A percentile compares a stretch with the other conserved stretches of the same genome.
Evolutionary conservation across 2,113 vertebrate species (phyloP).

Genomic region (Dipodomys spectabilis): DNA sequence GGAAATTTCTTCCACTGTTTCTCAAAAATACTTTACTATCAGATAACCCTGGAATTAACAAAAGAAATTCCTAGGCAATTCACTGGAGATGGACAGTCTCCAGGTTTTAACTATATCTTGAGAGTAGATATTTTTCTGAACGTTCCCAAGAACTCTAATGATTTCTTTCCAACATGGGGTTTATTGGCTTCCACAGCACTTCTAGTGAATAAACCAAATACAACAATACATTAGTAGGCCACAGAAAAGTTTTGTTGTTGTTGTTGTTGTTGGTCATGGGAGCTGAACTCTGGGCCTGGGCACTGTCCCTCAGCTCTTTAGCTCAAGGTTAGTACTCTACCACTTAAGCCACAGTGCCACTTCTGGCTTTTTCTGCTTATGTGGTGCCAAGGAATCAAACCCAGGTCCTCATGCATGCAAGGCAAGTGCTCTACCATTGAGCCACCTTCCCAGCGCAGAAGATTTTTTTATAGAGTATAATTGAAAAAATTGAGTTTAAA

Average conservation of each 20-base stretch:
- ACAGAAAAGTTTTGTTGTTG: accelerated
- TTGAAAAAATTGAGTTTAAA: background rate
- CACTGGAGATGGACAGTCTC: background rate
- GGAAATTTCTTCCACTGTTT: background rate
- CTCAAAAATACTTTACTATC: background rate
- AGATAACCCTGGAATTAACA: constrained; percentile 10
- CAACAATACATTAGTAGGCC: background rate
- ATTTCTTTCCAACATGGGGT: background rate
- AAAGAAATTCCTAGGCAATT: background rate
- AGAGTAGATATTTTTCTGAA: background rate
- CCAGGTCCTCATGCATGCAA: too few relatives aligned
- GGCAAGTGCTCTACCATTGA: too few relatives aligned
- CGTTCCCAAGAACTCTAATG: background rate
- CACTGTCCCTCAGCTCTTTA: too few relatives aligned
- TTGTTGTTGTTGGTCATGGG: too few relatives aligned
- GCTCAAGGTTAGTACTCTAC: too few relatives aligned
- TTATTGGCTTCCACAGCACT: background rate
- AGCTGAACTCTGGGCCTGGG: too few relatives aligned
- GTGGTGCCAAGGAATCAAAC: too few relatives aligned
- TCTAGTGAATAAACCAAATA: background rate
- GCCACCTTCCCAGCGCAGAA: too few relatives aligned
- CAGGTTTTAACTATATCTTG: background rate
- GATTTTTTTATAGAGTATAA: background rate
- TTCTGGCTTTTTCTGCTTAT: too few relatives aligned
- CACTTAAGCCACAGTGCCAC: too few relatives aligned